Base-by-base conservation (phyloP, 1,140 invertebrate genomes). In the Pogonomyrmex californicus region DNA sequence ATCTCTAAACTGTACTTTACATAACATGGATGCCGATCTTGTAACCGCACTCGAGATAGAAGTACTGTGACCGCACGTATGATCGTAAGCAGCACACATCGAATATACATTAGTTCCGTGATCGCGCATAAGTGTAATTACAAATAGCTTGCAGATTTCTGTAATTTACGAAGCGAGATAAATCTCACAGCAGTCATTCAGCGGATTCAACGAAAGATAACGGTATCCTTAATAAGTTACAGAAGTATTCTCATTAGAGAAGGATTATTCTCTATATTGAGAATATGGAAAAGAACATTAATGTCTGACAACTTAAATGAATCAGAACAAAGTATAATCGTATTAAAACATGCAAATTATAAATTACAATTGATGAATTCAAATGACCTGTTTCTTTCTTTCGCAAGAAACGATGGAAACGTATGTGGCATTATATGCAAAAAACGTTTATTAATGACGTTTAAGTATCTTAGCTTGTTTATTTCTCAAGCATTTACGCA, bases 11-110 rank as follows among this genome's bases (percentile, higher is more conserved):
- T 60, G 2, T 9, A 7, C 23, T 83, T 73, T 75, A 60, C 36
- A 33, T 62, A 73, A 75, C 17, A 23, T 62, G 12, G 14, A 60
- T 58, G 30, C 10, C 68, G 33, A 75, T 83, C 41, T 75, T 10
- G n/a, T 62, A 75, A 83, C 10, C 54, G 56, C 44, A 60, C 7
- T 58, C 4, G 2, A 49, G 30, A 33, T 33, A 51, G 17, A 82
- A 60, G 10, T 68, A 47, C 12, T 71, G 23, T 23, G 41, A 47
- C 36, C 9, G 9, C 41, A 60, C 10, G 41, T 23, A 47, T 58
- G 65, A 58, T 17, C 10, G 5, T 14, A 23, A 23, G n/a, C 44
- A 58, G 38, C 30, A 47, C 10, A 17, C 33, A 73, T 71, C 12
- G 10, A 0, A 1, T n/a, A 58, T 44, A 38, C 38, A 47, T 82